Evolutionary conservation across 2,888 invertebrate species (phyloP).

Genomic region (Hypercompe scribonia): DNA sequence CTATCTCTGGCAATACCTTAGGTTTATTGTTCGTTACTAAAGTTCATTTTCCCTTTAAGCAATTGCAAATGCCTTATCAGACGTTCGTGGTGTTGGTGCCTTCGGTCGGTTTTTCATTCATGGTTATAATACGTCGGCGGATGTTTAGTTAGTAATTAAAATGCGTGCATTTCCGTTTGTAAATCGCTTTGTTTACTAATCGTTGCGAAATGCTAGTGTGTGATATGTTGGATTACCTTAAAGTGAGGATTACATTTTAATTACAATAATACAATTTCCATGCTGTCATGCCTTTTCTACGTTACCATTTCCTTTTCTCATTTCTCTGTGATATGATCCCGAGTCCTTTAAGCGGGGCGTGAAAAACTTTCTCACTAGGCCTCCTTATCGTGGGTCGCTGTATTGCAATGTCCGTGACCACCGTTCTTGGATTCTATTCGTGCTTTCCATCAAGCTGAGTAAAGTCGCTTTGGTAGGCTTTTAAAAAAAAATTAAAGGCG

Average conservation of each 20-base stretch:
- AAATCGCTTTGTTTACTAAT: constrained; percentile 32
- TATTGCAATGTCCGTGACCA: too few relatives aligned
- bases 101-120: constrained; percentile 26
- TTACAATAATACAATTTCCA: too few relatives aligned
- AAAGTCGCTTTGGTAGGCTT: too few relatives aligned
- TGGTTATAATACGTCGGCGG: constrained; percentile 29
- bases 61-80: background rate
- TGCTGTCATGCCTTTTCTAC: too few relatives aligned
- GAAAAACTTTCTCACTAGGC: too few relatives aligned
- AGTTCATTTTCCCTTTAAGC: background rate
- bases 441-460: too few relatives aligned
- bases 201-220: constrained; percentile 3
- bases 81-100: constrained; percentile 2
- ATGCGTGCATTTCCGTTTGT: constrained; percentile 45
- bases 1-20: background rate
- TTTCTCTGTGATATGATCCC: too few relatives aligned
- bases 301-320: too few relatives aligned
- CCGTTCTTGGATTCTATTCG: too few relatives aligned
- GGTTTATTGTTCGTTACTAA: background rate
- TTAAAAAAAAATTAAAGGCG: background rate
- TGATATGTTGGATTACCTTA: background rate
- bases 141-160: constrained; percentile 32
- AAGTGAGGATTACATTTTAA: background rate
- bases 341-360: too few relatives aligned
- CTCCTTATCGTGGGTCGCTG: too few relatives aligned